Evolutionary conservation across 2,113 vertebrate genomes (phyloP).

Genomic region (Rhagologus leucostigma): DNA sequence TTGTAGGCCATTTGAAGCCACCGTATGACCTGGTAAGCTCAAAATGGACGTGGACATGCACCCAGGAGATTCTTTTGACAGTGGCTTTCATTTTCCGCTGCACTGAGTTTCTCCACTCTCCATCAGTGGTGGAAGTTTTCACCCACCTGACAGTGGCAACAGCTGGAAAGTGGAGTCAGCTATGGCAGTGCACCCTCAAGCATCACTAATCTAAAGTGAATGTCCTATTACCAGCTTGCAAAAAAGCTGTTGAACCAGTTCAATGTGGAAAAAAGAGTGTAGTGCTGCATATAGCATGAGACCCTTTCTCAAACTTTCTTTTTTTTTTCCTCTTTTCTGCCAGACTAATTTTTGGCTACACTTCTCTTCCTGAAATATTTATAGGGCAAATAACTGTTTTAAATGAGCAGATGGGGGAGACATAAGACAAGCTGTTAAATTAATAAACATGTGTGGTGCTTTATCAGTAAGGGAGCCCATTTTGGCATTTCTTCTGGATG

Average conservation of each 20-base stretch:
- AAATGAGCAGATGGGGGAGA: constrained; percentile 76
- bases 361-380: constrained; percentile 69
- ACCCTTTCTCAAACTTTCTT: background rate
- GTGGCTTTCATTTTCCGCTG: constrained; percentile 29
- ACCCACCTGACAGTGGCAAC: constrained; percentile 13
- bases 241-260: background rate
- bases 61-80: constrained; percentile 33
- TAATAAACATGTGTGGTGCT: constrained; percentile 74
- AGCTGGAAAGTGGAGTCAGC: constrained; percentile 43
- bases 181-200: background rate
- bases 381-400: constrained; percentile 71
- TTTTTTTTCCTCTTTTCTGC: background rate
- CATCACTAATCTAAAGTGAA: constrained; percentile 57
- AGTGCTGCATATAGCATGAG: background rate
- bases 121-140: constrained; percentile 36
- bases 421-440: constrained; percentile 79
- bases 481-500: constrained; percentile 75
- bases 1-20: background rate
- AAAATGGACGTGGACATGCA: background rate
- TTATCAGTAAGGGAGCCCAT: constrained; percentile 73
- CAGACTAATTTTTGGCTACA: constrained; percentile 54
- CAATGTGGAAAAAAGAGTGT: background rate
- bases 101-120: constrained; percentile 4
- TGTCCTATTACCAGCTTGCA: constrained; percentile 16
- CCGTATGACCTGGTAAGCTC: background rate